These are phyloP conservation scores for Tauraco erythrolophus DNA, from an alignment of 2,113 vertebrate genomes.

Conservation along the genomic window DNA sequence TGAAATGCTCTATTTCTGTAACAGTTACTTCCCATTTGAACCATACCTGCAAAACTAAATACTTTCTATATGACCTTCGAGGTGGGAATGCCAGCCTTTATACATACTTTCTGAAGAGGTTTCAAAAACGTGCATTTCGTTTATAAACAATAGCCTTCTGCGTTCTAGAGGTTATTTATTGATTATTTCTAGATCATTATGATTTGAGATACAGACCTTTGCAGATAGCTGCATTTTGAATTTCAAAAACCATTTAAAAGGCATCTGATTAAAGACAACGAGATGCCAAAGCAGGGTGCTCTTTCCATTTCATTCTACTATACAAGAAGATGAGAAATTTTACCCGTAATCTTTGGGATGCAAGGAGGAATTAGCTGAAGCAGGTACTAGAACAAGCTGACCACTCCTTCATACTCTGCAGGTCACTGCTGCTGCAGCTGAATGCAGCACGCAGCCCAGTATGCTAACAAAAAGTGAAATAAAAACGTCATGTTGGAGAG, in stretches of 20 bases:
- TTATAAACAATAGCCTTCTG: not conserved
- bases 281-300: not conserved
- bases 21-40: not conserved
- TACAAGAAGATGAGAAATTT: not conserved
- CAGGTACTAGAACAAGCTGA: not conserved
- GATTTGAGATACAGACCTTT: not conserved
- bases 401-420: not conserved
- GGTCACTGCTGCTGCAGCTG: not conserved
- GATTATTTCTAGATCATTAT: not conserved
- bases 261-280: not conserved
- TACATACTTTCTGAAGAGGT: not conserved
- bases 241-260: not conserved
- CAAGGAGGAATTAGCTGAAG: not conserved
- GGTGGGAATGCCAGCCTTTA: not conserved
- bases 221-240: not conserved
- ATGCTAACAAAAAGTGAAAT: not conserved
- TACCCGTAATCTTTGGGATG: not conserved
- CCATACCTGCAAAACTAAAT: not conserved
- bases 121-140: not conserved
- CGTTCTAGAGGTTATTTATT: not conserved
- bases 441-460: accelerated
- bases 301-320: not conserved
- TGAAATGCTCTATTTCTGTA: not conserved
- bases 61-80: not conserved
- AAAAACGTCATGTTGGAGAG: not conserved